Evolutionary conservation across 2,113 vertebrate species (phyloP), one percentile per base, ranked within the genome.

Genomic region (Actinemys pallida): DNA sequence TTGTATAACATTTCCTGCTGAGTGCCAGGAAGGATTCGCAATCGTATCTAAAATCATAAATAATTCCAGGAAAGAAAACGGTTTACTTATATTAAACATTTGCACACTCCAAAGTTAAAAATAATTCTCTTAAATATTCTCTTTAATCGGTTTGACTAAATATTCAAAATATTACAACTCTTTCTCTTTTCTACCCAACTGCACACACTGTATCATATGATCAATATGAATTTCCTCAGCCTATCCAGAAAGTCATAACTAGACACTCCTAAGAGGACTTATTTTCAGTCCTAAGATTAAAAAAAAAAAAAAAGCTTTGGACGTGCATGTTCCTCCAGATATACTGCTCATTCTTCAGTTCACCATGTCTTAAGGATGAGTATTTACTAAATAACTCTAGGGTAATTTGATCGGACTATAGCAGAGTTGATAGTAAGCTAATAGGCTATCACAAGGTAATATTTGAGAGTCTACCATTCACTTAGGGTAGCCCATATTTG

Each of bases 1-100:
- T 99, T 99, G 92, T 99, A 99, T 1, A 99, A 75, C 98, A 99
- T 99, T 86, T 99, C 99, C 98, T 99, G 99, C 92, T 99, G 97
- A 0, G 98, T 98, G 42, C 99, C 99, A 1, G 99, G 99, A 2
- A 99, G 99, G 96, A 99, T 99, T 87, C 99, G 99, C 56, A 99
- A 96, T 42, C 99, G 99, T 81, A 99, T 99, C 99, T 99, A 94
- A 17, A 65, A 62, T 27, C 79, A 6, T 2, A n/a, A 69, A 49
- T 53, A 92, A 84, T 16, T 24, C 20, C 35, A 76, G 52, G 59
- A 9, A 87, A 59, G 53, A 89, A 83, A 93, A 35, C 20, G 78
- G 17, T 9, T n/a, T 53, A 39, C 81, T 12, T 75, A 93, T 83
- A 82, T 62, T 16, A 4, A n/a, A 0, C 22, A 14, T n/a, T 86